A percentile compares a stretch with the other conserved stretches of the same genome.
Conservation (phyloP, 2,113 vertebrate genomes). For the Amphiprion ocellaris region DNA sequence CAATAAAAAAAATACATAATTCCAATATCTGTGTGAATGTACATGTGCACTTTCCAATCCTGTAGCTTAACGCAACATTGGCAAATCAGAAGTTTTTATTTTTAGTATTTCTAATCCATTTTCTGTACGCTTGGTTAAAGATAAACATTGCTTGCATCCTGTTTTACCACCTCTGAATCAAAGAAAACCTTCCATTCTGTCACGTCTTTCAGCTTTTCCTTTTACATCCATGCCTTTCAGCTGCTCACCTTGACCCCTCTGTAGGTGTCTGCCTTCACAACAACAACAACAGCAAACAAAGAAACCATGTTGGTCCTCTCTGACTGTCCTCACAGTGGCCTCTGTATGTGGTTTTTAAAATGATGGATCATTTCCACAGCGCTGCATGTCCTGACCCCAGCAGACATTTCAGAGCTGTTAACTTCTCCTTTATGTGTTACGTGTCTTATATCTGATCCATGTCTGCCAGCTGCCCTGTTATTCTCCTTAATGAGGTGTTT, state of each 20-base stretch:
- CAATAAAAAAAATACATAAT: too few species aligned
- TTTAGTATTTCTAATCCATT: too few species aligned
- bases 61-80: too few species aligned
- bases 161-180: background rate
- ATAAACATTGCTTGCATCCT: background rate
- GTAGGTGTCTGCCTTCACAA: background rate
- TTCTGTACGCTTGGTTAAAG: background rate
- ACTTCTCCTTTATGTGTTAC: background rate
- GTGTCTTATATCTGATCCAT: background rate
- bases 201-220: too few species aligned
- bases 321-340: background rate
- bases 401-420: slow-evolving; percentile 14
- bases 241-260: too few species aligned
- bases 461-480: background rate
- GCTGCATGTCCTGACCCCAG: background rate
- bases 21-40: too few species aligned
- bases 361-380: slow-evolving; percentile 34
- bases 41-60: too few species aligned
- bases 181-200: background rate
- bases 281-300: too few species aligned
- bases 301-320: background rate
- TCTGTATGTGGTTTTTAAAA: slow-evolving; percentile 25
- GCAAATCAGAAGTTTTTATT: too few species aligned
- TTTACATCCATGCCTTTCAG: too few species aligned
- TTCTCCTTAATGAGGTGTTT: background rate